Evolutionary conservation across 2,888 invertebrate genomes (phyloP).

Genomic region (Volucella zonaria): DNA sequence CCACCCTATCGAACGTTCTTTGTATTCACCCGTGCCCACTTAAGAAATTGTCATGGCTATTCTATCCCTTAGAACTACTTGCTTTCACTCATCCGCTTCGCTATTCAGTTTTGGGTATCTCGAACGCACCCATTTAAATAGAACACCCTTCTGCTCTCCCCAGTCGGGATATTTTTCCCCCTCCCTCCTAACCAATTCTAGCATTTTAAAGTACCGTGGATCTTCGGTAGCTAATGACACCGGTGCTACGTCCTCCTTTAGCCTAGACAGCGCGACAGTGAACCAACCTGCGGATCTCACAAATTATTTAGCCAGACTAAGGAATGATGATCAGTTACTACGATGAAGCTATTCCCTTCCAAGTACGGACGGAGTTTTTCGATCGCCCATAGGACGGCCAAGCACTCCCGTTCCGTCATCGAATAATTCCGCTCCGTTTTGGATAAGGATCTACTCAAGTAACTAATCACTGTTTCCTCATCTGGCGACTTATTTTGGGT

Average conservation of each 20-base stretch:
- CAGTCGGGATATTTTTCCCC: no score
- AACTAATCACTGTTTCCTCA: no score
- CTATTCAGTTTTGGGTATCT: neutral
- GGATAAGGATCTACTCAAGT: no score
- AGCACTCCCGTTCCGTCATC: no score
- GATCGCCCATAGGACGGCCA: conserved; percentile 27
- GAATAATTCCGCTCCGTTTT: no score
- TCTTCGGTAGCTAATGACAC: no score
- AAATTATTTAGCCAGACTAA: conserved; percentile 53
- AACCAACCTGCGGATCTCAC: conserved; percentile 41
- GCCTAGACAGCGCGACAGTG: conserved; percentile 23
- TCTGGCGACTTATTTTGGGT: no score
- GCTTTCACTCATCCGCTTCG: neutral
- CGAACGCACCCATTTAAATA: no score
- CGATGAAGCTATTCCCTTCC: neutral
- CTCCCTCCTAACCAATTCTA: neutral
- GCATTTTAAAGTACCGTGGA: no score
- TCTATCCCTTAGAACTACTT: neutral
- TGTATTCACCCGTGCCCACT: conserved; percentile 2
- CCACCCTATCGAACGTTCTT: conserved; percentile 1
- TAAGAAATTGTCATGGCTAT: conserved; percentile 1
- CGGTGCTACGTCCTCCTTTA: neutral
- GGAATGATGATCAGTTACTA: conserved; percentile 37
- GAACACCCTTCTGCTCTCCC: no score
- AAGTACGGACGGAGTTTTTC: conserved; percentile 61